Base-by-base conservation (phyloP, 2,888 invertebrate species). In the Archips xylosteana region DNA sequence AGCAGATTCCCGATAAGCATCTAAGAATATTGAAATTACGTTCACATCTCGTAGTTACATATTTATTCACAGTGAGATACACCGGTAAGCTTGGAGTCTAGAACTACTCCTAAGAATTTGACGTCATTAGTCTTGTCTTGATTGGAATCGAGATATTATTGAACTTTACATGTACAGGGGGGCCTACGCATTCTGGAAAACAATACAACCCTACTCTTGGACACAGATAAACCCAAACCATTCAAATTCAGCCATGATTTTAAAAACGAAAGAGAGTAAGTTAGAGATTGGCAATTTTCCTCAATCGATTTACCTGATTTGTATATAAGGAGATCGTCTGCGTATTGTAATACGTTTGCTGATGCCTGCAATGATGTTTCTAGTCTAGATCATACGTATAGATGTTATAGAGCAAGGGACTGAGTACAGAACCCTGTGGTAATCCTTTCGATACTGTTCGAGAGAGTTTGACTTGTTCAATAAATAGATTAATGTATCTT, bases 311-410 rank as follows among this genome's bases (percentile, higher is more conserved):
- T 12, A 10, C 57, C 57, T 2, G 57, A 32, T 57, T 57, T 57
- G 8, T 57, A 57, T 10, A 57, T 57, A 32, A 57, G 32, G 9
- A 57, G 23, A 23, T 57, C 32, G 32, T 57, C 57, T 32, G 57
- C 57, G 32, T 57, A 32, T 32, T 57, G 57, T 8, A 57, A 8
- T 0, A 57, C 57, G 3, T 23, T 8, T 3, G 9, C 8, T 57
- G 57, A 51, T n/a, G n/a, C 13, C n/a, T 51, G 3, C n/a, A 51
- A 10, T n/a, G 49, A 51, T 51, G 49, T n/a, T 51, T 51, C 49
- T n/a, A 51, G n/a, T 51, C 49, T n/a, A 51, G n/a, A n/a, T 51
- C 49, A 51, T 51, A n/a, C 6, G 49, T 51, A n/a, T 51, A 51
- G n/a, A 51, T 51, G n/a, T n/a, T 51, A n/a, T 51, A 51, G n/a